A percentile compares a stretch with the other conserved stretches of the same genome.
Evolutionary conservation across 2,888 invertebrate species (phyloP).

Genomic region (Camponotus fellah): DNA sequence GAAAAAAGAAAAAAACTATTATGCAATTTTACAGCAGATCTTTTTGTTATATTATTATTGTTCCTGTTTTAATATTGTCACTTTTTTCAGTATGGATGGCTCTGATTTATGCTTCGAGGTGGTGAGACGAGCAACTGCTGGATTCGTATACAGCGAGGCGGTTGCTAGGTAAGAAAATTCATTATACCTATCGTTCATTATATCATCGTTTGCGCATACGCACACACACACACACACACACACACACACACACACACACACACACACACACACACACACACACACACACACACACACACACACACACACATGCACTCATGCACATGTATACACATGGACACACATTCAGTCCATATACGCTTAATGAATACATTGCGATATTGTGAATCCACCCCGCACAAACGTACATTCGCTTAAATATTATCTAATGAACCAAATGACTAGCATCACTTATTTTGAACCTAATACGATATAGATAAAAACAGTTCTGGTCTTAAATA

Average conservation of each 20-base stretch:
- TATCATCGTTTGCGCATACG: background rate
- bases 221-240: background rate
- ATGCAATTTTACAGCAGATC: background rate
- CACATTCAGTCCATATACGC: too few species aligned
- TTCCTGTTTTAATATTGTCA: conserved; percentile 63
- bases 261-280: too few species aligned
- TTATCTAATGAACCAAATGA: conserved; percentile 11
- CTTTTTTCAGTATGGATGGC: conserved; percentile 96
- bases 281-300: background rate
- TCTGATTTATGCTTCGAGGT: conserved; percentile 99
- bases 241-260: too few species aligned
- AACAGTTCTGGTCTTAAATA: background rate
- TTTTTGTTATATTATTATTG: background rate
- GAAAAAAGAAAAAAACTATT: background rate
- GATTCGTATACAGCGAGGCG: conserved; percentile 99
- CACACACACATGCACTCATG: background rate
- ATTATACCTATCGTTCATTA: conserved; percentile 33
- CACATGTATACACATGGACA: too few species aligned
- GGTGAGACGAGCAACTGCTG: conserved; percentile 97
- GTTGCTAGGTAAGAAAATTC: conserved; percentile 94
- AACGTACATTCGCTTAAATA: conserved; percentile 19
- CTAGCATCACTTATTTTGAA: conserved; percentile 10
- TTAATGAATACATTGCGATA: background rate
- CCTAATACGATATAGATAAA: background rate
- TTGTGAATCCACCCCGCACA: background rate